A percentile compares a stretch with the other conserved stretches of the same genome.
phyloP scores from a whole-genome alignment of 2,888 invertebrate species.

The Drosophila recens region DNA sequence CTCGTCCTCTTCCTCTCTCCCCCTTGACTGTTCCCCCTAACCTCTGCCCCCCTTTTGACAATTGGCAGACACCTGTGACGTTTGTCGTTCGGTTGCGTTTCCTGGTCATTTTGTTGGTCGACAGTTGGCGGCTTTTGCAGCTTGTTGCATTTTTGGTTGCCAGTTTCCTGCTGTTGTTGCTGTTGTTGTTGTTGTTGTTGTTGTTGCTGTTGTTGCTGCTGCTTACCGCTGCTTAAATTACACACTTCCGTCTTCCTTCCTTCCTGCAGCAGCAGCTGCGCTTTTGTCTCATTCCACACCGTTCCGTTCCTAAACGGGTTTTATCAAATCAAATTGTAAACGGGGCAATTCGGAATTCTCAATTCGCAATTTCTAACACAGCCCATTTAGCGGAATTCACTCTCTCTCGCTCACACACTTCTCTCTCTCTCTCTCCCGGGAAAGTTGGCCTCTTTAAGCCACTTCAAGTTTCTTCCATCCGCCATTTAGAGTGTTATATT shows the following conservation, averaged over 20 bases:
- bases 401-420: neutral
- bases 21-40: neutral
- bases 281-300: conserved; percentile 9
- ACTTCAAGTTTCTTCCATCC: conserved; percentile 5
- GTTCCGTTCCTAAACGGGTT: conserved; percentile 58
- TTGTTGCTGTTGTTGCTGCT: conserved; percentile 22
- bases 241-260: conserved; percentile 74
- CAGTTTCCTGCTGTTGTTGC: conserved; percentile 30
- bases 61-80: conserved; percentile 57
- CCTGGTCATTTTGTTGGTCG: conserved; percentile 50
- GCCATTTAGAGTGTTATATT: neutral
- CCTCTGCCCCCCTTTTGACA: neutral
- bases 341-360: conserved; percentile 23
- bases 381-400: conserved; percentile 9
- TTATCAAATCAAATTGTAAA: conserved; percentile 50
- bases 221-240: conserved; percentile 69
- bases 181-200: conserved; percentile 11
- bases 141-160: conserved; percentile 59
- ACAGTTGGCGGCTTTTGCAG: conserved; percentile 62
- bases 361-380: conserved; percentile 26
- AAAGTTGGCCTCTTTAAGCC: too few species aligned
- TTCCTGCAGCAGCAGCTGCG: conserved; percentile 33
- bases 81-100: conserved; percentile 36
- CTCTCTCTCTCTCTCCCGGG: too few species aligned
- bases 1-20: neutral